Evolutionary conservation across 2,113 vertebrate genomes (phyloP), one percentile per base, ranked within the genome.

Genomic region (Rhodinocichla rosea): DNA sequence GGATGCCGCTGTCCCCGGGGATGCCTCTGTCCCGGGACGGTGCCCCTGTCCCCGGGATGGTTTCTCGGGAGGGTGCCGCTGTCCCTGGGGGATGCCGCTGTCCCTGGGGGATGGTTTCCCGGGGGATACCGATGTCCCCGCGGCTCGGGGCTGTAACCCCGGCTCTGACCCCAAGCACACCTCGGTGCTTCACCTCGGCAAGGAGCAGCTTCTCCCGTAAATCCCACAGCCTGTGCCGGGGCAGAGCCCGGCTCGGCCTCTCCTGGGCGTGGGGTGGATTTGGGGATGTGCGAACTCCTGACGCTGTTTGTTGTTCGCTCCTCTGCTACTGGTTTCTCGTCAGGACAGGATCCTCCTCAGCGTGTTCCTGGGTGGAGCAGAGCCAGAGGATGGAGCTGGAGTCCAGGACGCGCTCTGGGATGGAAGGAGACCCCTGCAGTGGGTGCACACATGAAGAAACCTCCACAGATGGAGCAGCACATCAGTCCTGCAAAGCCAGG

Each of bases 371-470:
- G 63, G 52, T 23, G 74, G 69, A 84, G 64, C 76, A 73, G 63
- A 67, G 71, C 45, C 35, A 0, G 2, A 8, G 2, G 5, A 24
- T 0, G 11, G 63, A 83, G 76, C 35, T 26, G 55, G 47, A 78
- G 40, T 1, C 39, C 6, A 8, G 5, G 6, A 39, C 28, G 1
- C 0, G 47, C 47, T 85, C 16, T 1, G 62, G 76, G 62, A 15
- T 52, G 40, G 37, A 30, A 40, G 74, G 64, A 80, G 44, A 55
- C 5, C 33, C 5, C 2, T 2, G 8, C 0, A 9, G 53, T 1
- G 2, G 62, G 11, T 24, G 52, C 5, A 1, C 2, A 0, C 20
- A 0, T 0, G 6, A 3, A 12, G 37, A 37, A 77, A 76, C 33
- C 39, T 7, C 50, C 55, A 1, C 7, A 13, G 47, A 4, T 0